These are phyloP conservation scores for Todus mexicanus DNA, from an alignment of 2,797 vertebrate species.

Conservation along the genomic window DNA sequence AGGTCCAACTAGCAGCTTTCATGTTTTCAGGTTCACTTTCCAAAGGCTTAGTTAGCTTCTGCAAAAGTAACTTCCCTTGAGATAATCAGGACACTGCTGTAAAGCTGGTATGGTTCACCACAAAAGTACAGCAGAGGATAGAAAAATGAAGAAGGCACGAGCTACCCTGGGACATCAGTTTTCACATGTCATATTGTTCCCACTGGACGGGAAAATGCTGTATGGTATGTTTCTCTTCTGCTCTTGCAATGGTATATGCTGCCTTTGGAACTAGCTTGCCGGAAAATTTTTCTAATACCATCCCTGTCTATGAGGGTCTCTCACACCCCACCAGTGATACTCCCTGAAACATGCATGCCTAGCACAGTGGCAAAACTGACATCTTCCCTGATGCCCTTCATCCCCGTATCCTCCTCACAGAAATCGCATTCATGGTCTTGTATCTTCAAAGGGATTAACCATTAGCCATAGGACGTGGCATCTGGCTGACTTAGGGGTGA, in stretches of 20 bases:
- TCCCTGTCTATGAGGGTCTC: neutral
- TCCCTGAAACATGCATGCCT: neutral
- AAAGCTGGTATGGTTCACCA: neutral
- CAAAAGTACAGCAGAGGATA: neutral
- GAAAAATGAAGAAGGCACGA: neutral
- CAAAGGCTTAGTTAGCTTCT: neutral
- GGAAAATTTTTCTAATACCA: neutral
- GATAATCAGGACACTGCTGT: neutral
- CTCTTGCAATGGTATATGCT: neutral
- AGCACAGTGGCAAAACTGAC: neutral
- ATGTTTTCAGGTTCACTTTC: neutral
- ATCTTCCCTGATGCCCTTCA: neutral
- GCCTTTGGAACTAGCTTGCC: neutral
- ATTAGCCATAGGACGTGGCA: neutral
- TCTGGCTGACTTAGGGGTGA: neutral
- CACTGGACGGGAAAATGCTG: neutral
- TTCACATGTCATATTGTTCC: neutral
- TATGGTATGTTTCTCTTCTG: neutral
- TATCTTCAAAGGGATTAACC: constrained; percentile 16
- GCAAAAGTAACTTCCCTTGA: neutral
- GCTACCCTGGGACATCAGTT: neutral
- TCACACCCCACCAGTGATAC: neutral
- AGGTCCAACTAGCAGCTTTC: neutral
- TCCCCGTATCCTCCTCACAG: neutral
- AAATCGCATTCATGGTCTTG: neutral